Evolutionary conservation across 2,113 vertebrate species (phyloP).

Genomic region (Myocastor coypus): DNA sequence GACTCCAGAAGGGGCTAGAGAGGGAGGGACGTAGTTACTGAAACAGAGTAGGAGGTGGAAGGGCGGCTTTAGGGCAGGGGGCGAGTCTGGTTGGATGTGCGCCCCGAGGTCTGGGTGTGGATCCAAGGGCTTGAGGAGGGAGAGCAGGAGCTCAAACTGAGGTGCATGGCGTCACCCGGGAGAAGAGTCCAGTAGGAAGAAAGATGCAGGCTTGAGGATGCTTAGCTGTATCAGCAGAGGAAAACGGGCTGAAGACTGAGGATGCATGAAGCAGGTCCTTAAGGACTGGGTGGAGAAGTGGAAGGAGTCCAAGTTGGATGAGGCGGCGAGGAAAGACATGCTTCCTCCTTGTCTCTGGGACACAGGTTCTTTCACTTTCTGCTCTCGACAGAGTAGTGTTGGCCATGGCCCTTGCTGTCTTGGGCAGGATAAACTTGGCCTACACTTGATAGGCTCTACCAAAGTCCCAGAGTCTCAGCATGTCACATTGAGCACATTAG

Average conservation of each 20-base stretch:
- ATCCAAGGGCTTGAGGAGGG: not conserved
- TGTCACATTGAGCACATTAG: not conserved
- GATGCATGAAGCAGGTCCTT: not conserved
- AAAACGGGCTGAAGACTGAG: not conserved
- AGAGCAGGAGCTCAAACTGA: slow-evolving; percentile 13
- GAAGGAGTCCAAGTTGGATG: not conserved
- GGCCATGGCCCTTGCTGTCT: not conserved
- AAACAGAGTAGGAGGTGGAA: not conserved
- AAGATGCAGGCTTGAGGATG: not conserved
- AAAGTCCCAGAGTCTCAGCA: slow-evolving; percentile 27
- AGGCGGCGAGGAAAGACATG: not conserved
- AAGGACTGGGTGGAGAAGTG: not conserved
- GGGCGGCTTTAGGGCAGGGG: not conserved
- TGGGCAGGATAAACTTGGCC: slow-evolving; percentile 7
- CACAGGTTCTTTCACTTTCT: not conserved
- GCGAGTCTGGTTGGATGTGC: not conserved
- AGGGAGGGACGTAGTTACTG: not conserved
- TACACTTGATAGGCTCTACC: not conserved
- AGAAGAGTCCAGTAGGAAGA: not conserved
- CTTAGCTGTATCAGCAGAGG: not conserved
- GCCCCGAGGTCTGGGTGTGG: not conserved
- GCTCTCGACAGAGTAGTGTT: not conserved
- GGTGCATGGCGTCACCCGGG: not conserved
- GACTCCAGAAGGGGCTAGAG: too few species aligned
- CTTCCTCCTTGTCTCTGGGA: not conserved